These are phyloP conservation scores for Delphinapterus leucas DNA, from an alignment of 2,113 vertebrate species.

Conservation along the genomic window DNA sequence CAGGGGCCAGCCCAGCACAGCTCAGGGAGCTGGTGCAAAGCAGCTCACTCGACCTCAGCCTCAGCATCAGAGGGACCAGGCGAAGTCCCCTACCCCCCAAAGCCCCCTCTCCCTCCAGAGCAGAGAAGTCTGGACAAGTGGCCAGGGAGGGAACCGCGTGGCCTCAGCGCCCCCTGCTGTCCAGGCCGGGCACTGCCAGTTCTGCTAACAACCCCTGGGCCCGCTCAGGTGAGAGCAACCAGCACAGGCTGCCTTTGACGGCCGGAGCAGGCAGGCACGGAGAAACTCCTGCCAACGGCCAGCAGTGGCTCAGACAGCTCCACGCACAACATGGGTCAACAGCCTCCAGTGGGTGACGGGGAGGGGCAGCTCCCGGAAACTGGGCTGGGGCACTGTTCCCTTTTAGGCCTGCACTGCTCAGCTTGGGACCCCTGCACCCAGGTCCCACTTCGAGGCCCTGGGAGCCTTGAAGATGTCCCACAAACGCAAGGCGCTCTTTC, in stretches of 20 bases:
- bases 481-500: background rate
- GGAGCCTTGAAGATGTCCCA: background rate
- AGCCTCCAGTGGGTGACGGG: rapidly evolving
- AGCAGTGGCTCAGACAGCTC: background rate
- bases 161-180: constrained; percentile 43
- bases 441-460: background rate
- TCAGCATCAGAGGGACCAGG: background rate
- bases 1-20: background rate
- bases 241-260: background rate
- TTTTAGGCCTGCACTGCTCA: background rate
- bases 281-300: background rate
- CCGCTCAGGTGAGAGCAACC: too few species aligned
- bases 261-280: background rate
- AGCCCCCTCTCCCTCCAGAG: rapidly evolving
- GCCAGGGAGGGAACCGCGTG: background rate
- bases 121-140: background rate
- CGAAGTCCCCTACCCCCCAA: background rate
- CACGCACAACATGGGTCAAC: background rate
- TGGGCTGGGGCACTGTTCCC: background rate
- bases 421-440: background rate
- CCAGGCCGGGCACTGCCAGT: background rate
- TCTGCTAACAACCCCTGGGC: background rate
- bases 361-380: background rate
- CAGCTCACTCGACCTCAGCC: background rate
- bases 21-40: background rate